These are phyloP conservation scores for Alosa alosa DNA, from an alignment of 2,113 vertebrate genomes.

Conservation along the genomic window DNA sequence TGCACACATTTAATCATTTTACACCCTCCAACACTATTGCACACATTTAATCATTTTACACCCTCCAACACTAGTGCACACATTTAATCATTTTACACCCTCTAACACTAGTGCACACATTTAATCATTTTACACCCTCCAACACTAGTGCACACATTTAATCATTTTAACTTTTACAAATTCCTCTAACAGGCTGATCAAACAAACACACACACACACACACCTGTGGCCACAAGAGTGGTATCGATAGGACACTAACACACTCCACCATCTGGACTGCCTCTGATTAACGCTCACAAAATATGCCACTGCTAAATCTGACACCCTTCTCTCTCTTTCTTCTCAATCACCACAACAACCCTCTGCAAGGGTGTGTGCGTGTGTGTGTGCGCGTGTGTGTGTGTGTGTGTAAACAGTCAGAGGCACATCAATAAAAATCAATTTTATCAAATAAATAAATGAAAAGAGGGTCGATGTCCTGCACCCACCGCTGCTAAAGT, in stretches of 20 bases:
- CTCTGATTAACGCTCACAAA: neutral
- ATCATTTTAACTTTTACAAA: slow-evolving; percentile 22
- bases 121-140: no score
- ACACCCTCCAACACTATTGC: no score
- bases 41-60: no score
- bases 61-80: no score
- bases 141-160: no score
- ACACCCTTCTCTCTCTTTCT: no score
- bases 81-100: no score
- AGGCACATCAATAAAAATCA: neutral
- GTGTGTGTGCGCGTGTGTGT: no score
- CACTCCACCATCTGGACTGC: neutral
- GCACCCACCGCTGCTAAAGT: neutral
- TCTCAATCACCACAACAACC: no score
- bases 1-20: no score
- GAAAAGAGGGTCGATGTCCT: neutral
- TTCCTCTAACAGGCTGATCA: slow-evolving; percentile 5
- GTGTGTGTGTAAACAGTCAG: neutral
- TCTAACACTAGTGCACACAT: no score
- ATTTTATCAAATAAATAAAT: neutral
- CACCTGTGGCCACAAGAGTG: slow-evolving; percentile 14
- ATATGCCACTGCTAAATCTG: neutral
- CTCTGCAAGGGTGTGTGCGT: neutral
- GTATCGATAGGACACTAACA: neutral
- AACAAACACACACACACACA: slow-evolving; percentile 1